A percentile compares a stretch with the other conserved stretches of the same genome.
Evolutionary conservation across 1,140 invertebrate species (phyloP).

Genomic region (Pseudomyrmex cubaensis): DNA sequence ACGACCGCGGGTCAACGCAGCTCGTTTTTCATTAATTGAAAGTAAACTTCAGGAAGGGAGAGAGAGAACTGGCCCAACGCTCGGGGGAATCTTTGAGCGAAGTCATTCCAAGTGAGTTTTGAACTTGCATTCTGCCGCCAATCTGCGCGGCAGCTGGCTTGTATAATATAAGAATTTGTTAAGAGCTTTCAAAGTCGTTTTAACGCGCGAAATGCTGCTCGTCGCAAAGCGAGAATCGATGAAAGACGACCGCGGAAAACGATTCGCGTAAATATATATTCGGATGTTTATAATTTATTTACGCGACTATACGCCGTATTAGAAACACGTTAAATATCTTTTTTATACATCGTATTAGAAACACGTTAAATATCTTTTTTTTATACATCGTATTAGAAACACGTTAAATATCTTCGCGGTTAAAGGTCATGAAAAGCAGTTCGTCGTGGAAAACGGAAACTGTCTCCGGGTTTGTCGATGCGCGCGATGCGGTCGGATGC

Average conservation of each 20-base stretch:
- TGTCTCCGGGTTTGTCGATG: constrained; percentile 6
- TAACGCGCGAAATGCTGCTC: constrained; percentile 33
- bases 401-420: neutral
- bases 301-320: too few relatives aligned
- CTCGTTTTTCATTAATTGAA: constrained; percentile 78
- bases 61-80: constrained; percentile 44
- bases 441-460: neutral
- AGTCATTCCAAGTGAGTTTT: constrained; percentile 68
- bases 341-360: neutral
- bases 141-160: constrained; percentile 51
- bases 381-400: neutral
- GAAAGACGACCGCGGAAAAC: neutral
- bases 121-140: constrained; percentile 64
- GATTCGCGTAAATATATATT: neutral
- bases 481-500: constrained; percentile 4
- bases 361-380: constrained; percentile 19
- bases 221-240: constrained; percentile 3
- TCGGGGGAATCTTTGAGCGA: constrained; percentile 65
- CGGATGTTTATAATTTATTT: neutral
- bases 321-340: constrained; percentile 11
- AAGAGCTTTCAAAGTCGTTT: constrained; percentile 28
- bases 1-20: constrained; percentile 70
- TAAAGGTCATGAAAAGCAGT: neutral
- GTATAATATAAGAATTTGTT: constrained; percentile 57
- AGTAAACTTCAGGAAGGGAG: constrained; percentile 70